These are phyloP conservation scores for Crotophaga sulcirostris DNA, from an alignment of 2,113 vertebrate species.

Conservation along the genomic window DNA sequence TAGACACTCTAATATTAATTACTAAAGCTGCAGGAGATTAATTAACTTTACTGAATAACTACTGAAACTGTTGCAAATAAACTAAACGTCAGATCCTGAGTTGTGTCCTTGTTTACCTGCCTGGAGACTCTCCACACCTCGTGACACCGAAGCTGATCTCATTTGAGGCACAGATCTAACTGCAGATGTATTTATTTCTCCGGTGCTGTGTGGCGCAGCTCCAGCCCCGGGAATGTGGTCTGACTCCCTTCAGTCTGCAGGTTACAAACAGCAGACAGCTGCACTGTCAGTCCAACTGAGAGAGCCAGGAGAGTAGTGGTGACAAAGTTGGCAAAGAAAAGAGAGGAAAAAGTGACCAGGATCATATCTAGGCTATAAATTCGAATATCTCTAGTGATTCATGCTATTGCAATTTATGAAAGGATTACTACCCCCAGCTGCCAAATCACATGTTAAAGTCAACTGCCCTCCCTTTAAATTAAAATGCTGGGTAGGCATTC, in stretches of 20 bases:
- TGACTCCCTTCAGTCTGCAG: neutral
- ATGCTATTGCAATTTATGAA: neutral
- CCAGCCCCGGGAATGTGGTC: neutral
- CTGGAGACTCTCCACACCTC: neutral
- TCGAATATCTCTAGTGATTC: conserved; percentile 6
- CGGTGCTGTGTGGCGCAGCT: neutral
- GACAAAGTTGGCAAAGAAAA: neutral
- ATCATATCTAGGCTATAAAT: neutral
- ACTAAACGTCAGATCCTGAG: neutral
- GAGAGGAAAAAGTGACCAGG: neutral
- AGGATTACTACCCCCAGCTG: conserved; percentile 31
- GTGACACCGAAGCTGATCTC: neutral
- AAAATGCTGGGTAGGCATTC: neutral
- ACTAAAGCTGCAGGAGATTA: conserved; percentile 11
- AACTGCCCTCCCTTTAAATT: conserved; percentile 10
- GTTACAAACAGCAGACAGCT: neutral
- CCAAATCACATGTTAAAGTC: conserved; percentile 38
- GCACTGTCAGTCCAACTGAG: neutral
- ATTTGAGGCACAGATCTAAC: neutral
- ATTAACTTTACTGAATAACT: conserved; percentile 30
- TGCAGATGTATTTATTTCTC: neutral
- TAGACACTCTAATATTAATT: neutral
- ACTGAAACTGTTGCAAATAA: neutral
- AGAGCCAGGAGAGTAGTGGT: neutral
- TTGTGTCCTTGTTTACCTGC: neutral